Conservation (phyloP, 2,113 vertebrate genomes). For the Actenoides lindsayi region DNA sequence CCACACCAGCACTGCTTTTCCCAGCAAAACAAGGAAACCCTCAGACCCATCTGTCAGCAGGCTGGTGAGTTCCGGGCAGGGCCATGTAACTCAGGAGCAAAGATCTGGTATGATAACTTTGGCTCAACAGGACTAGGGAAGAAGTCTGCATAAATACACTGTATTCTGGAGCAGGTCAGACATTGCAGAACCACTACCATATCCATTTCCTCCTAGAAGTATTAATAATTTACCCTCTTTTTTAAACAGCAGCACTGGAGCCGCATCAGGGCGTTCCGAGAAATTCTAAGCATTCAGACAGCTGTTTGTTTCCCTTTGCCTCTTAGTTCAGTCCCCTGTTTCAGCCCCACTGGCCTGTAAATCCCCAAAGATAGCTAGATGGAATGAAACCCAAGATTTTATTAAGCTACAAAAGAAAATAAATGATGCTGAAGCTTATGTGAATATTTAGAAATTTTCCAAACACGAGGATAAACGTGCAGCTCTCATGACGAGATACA, state of each 20-base stretch:
- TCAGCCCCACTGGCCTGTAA: conserved; percentile 10
- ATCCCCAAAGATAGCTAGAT: conserved; percentile 15
- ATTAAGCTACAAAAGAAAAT: conserved; percentile 59
- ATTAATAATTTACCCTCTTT: conserved; percentile 62
- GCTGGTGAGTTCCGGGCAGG: not conserved
- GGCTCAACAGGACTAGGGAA: not conserved
- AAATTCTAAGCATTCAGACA: not conserved
- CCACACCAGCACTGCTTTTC: not conserved
- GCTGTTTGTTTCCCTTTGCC: conserved; percentile 22
- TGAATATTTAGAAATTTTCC: conserved; percentile 67
- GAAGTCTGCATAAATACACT: not conserved
- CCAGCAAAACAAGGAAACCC: not conserved
- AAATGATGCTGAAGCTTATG: conserved; percentile 29
- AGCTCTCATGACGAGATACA: conserved; percentile 41
- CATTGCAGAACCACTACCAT: not conserved
- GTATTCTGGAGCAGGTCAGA: not conserved
- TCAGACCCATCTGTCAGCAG: fast-evolving
- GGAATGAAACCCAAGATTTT: conserved; percentile 47
- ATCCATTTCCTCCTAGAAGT: conserved; percentile 33
- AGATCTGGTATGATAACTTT: not conserved
- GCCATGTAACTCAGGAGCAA: not conserved
- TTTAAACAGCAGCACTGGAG: not conserved
- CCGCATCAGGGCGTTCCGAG: not conserved
- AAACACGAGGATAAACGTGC: conserved; percentile 29
- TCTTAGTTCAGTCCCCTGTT: not conserved